phyloP scores from a whole-genome alignment of 2,888 invertebrate species.

The Seira ritae region DNA sequence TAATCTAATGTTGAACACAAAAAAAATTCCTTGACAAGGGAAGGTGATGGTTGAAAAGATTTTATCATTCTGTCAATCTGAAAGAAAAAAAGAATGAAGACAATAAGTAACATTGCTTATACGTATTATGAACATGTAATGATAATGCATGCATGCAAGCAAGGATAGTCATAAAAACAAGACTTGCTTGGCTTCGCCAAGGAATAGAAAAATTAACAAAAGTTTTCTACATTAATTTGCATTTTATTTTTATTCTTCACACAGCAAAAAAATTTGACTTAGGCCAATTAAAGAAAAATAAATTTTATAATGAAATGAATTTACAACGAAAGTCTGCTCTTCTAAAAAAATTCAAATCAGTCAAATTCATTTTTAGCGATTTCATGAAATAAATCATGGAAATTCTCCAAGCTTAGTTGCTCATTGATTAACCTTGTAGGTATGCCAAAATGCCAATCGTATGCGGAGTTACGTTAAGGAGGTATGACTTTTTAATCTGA shows the following conservation, averaged over 20 bases:
- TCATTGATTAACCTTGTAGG: too few relatives aligned
- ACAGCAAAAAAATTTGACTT: neutral
- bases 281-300: neutral
- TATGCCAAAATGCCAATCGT: too few relatives aligned
- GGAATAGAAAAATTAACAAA: too few relatives aligned
- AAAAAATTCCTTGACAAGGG: slow-evolving; percentile 46
- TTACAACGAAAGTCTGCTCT: neutral
- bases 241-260: neutral
- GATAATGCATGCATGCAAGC: neutral
- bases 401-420: neutral
- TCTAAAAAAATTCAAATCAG: neutral
- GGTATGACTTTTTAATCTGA: too few relatives aligned
- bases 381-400: neutral
- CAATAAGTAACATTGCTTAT: neutral
- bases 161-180: too few relatives aligned
- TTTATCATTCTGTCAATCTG: slow-evolving; percentile 58
- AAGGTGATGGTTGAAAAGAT: slow-evolving; percentile 33
- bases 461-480: too few relatives aligned
- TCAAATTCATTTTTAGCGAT: neutral
- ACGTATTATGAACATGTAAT: too few relatives aligned
- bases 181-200: too few relatives aligned
- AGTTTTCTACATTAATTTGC: neutral
- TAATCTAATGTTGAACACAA: slow-evolving; percentile 2
- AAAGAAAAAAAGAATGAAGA: slow-evolving; percentile 16
- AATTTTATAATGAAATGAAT: neutral